Percentiles rank a stretch among this genome's conserved stretches.
Evolutionary conservation across 1,140 invertebrate genomes (phyloP).

Genomic region (Trichonephila inaurata): DNA sequence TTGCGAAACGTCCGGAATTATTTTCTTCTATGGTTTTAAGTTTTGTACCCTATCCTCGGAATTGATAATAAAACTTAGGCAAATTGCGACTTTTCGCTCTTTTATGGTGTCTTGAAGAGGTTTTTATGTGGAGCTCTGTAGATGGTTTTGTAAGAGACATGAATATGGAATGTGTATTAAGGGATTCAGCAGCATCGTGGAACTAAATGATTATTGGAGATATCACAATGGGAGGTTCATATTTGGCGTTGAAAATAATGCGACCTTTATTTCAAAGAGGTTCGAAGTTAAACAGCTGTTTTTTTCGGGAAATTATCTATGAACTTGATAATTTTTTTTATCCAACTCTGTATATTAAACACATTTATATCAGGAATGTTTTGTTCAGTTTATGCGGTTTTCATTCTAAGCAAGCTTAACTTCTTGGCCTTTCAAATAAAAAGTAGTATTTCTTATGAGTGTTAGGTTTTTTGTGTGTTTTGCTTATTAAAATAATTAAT

Average conservation of each 20-base stretch:
- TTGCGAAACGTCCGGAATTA: neutral
- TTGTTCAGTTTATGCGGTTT: neutral
- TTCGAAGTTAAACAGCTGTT: too few relatives aligned
- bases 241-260: too few relatives aligned
- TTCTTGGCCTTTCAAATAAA: too few relatives aligned
- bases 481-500: too few relatives aligned
- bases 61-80: constrained; percentile 23
- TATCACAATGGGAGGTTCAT: too few relatives aligned
- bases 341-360: neutral
- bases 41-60: neutral
- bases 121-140: neutral
- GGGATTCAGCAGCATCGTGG: neutral
- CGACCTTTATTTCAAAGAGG: too few relatives aligned
- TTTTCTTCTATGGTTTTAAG: neutral
- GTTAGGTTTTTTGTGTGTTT: too few relatives aligned
- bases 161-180: neutral
- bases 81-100: neutral
- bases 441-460: too few relatives aligned
- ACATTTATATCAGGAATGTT: neutral
- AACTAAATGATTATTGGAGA: neutral
- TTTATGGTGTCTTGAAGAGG: neutral
- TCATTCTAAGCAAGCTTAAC: neutral
- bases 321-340: neutral
- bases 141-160: neutral
- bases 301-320: neutral